Base-by-base conservation (phyloP, 2,888 invertebrate species). In the Limnephilus lunatus region DNA sequence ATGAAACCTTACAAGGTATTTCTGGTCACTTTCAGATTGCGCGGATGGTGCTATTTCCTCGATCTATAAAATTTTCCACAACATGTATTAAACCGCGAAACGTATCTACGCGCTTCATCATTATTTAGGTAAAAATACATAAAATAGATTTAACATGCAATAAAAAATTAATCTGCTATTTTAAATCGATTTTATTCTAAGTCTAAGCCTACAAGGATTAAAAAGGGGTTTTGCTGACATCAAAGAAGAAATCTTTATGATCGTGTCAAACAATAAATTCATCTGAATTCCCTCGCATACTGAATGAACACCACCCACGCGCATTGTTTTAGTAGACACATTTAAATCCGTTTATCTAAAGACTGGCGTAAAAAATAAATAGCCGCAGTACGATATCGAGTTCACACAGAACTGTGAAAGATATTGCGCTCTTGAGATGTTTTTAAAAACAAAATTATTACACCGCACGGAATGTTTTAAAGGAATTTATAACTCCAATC, bases 281-380 rank as follows among this genome's bases (percentile, higher is more conserved):
- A 14, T 31, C 86, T 15, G 86, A 86, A 83, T 83, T 35, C 35
- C 0, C 31, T 83, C 35, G 31, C 83, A 83, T 35, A 35, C 9
- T 25, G 83, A 89, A 89, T 89, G 53, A 53, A 15, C 31, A 80
- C 88, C 68, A 80, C 88, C 88, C 39, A 89, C 88, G 35, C 81
- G 39, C 80, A 80, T 32, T 53, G 88, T 80, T 89, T 35, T 5
- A 86, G 86, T 30, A 15, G n/a, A 48, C 25, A n/a, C 44, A 86
- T 86, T 85, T 86, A 48, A 86, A 86, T 68, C 19, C 68, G 68
- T 68, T 68, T n/a, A 53, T 68, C 7, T 68, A n/a, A 68, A 68
- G 68, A 68, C 68, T n/a, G 25, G 25, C 68, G n/a, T 68, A 68
- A 68, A 68, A 25, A 53, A 53, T 53, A 68, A n/a, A 68, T 68